Base-by-base conservation (phyloP, 2,113 vertebrate species). In the Psammodynastes pulverulentus region DNA sequence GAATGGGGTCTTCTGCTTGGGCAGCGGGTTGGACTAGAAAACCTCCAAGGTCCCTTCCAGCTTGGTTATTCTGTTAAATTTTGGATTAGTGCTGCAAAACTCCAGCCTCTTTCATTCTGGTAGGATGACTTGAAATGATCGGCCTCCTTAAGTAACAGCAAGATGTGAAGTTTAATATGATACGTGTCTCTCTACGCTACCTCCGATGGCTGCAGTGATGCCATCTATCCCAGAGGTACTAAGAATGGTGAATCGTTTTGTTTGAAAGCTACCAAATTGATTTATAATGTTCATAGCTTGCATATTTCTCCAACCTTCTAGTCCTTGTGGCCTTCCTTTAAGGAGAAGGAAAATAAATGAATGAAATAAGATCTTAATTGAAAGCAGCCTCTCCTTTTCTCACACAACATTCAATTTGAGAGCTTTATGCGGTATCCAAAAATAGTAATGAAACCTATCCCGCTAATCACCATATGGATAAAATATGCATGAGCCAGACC, bases 341-440 rank as follows among this genome's bases (percentile, higher is more conserved):
- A 90, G 67, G 10, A n/a, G 67, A 24, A 51, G 49, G 89, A 79
- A 90, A 90, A 79, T 90, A 90, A 90, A 79, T 90, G 48, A 79
- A 90, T 34, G 89, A 90, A 90, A 90, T 48, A 79, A 79, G 29
- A 79, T 34, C 89, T 79, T 23, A 90, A 90, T 90, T 79, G 88
- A 90, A 79, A 72, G 79, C 89, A 90, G 89, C 23, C 24, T 49
- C 26, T 45, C 89, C 46, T 51, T 8, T 90, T 90, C 17, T 72
- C 72, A 79, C 17, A 79, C 62, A 51, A 51, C 89, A 39, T 21
- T 79, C 58, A 79, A 24, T 79, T 51, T 39, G 46, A 51, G 89
- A 90, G 48, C 49, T 79, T 49, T 23, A 90, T 24, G n/a, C 58
- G 8, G 46, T 52, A 39, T 39, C 62, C 62, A 52, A 79, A 90